Evolutionary conservation across 2,888 invertebrate species (phyloP).

Genomic region (Agrochola lota): DNA sequence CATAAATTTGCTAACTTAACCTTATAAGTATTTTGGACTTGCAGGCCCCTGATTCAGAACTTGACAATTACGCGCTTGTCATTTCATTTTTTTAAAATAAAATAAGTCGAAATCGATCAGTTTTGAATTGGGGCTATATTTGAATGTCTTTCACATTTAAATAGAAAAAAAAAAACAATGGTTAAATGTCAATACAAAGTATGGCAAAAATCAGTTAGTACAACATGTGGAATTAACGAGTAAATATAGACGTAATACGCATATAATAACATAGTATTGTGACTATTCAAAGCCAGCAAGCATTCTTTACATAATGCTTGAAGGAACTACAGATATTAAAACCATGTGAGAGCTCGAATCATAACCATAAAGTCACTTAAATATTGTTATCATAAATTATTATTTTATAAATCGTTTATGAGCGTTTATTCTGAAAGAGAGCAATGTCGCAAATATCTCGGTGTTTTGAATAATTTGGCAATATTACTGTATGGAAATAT

Average conservation of each 20-base stretch:
- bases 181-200: constrained; percentile 9
- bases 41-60: neutral
- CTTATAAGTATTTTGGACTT: neutral
- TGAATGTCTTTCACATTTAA: neutral
- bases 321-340: constrained; percentile 16
- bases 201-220: constrained; percentile 18
- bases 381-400: constrained; percentile 10
- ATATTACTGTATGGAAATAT: too few species aligned
- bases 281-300: constrained; percentile 20
- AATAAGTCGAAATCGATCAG: neutral
- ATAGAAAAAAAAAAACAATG: constrained; percentile 17
- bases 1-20: constrained; percentile 5
- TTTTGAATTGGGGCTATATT: too few species aligned
- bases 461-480: too few species aligned
- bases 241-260: constrained; percentile 21
- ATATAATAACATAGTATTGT: constrained; percentile 15
- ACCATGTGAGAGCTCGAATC: constrained; percentile 5
- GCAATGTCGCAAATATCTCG: too few species aligned
- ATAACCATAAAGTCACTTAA: neutral
- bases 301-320: constrained; percentile 22
- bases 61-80: neutral
- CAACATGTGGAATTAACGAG: constrained; percentile 13
- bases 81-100: neutral
- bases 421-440: too few species aligned
- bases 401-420: neutral